Base-by-base conservation (phyloP, 2,888 invertebrate genomes). In the Caradrina clavipalpis region DNA sequence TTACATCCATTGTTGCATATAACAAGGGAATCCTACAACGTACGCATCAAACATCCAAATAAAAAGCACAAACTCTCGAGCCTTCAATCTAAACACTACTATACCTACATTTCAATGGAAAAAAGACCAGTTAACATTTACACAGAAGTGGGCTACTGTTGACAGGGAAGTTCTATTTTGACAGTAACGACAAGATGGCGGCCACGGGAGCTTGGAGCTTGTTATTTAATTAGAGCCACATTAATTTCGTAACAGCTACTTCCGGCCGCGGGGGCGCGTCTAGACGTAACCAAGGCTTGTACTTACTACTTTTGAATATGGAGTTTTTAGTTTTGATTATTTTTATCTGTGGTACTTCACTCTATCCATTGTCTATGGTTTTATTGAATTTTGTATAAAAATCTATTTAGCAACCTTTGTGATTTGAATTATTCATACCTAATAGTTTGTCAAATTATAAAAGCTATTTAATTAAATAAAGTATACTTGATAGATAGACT, bases 171-270 rank as follows among this genome's bases (percentile, higher is more conserved):
- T 89, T 92, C 88, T 91, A 92, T 92, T 93, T 91, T 91, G 92
- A 92, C 92, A 92, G 89, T 82, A 85, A 85, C 82, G 86, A 87
- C 88, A 90, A 89, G 84, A 90, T 89, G 91, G 89, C 89, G 80
- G 86, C 87, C 82, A 88, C 87, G 89, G 86, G 87, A 85, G 91
- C 92, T 93, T 90, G 86, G 87, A 85, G 91, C 92, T 94, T 91
- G 92, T 94, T 93, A 94, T 93, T 92, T 93, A 93, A 95, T 95
- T 95, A 94, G 92, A 91, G 88, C 88, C 90, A 91, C 91, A 94
- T 93, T 94, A 93, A 94, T 95, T 93, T 93, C 91, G 93, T 94
- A 94, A 94, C 93, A 89, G 91, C 91, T 84, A 90, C 91, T 92
- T 93, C 93, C 94, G 93, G 73, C 84, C 83, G 86, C 85, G 86